Evolutionary conservation across 2,113 vertebrate species (phyloP), one percentile per base, ranked within the genome.

Genomic region (Egretta garzetta): DNA sequence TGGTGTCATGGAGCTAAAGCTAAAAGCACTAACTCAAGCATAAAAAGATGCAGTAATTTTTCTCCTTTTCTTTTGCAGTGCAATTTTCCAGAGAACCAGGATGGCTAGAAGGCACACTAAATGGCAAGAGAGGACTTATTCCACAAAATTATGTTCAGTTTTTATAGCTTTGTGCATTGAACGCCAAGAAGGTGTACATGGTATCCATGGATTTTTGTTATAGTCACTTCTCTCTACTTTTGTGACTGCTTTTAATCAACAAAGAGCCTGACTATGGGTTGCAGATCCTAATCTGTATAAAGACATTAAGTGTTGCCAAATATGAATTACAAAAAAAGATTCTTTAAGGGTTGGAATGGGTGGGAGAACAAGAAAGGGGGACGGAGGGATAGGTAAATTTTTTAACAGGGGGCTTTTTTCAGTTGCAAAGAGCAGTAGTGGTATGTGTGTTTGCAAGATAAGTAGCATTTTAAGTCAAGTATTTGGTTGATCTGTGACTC

Each of bases 141-240:
- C 99, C 99, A 95, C 98, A 99, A 95, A 99, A 99, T 95, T 99
- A 99, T 15, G 99, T 99, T 98, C 99, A 99, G 97, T 98, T 99
- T 97, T 98, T 99, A 97, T 99, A 99, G 97, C 96, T 60, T 60
- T 59, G 19, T 93, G 85, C 87, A 85, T 39, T 73, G n/a, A 88
- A 92, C 63, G 71, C 94, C 90, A 95, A 70, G 94, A 82, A 80
- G 79, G 93, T 97, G 97, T 98, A 98, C 99, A 99, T 99, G 99
- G 98, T 98, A 98, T 99, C 99, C 98, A 98, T 98, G 99, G 97
- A 98, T 98, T 97, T 98, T 93, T 95, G 88, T 88, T 97, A 95
- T 91, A 91, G 95, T 94, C 58, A 82, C 86, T 95, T 71, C 90
- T 93, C 70, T 94, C 77, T 74, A 55, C 86, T 95, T 95, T 76